phyloP scores from a whole-genome alignment of 2,888 invertebrate genomes.

The Cyrtodaria siliqua region DNA sequence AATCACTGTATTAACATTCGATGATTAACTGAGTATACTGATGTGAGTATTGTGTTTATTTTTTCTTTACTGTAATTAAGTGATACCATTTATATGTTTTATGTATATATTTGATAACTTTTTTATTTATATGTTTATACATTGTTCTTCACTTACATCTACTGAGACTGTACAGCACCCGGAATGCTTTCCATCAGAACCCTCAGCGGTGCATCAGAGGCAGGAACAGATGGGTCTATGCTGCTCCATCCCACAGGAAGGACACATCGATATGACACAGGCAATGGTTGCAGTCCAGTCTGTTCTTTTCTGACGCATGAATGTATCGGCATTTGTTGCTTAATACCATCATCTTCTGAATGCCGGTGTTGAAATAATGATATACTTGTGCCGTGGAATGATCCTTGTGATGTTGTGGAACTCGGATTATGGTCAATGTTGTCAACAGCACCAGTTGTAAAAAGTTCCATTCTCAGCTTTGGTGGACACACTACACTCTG shows the following conservation, averaged over 20 bases:
- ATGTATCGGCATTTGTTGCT: too few relatives aligned
- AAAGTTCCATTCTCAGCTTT: neutral
- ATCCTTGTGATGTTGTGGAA: conserved; percentile 6
- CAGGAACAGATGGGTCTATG: too few relatives aligned
- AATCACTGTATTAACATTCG: too few relatives aligned
- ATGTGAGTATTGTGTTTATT: too few relatives aligned
- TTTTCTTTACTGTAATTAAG: too few relatives aligned
- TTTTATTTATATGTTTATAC: conserved; percentile 4
- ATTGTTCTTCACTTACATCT: neutral
- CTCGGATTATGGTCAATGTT: conserved; percentile 25
- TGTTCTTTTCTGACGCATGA: too few relatives aligned
- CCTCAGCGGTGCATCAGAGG: too few relatives aligned
- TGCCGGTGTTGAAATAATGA: conserved; percentile 5
- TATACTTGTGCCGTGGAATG: conserved; percentile 16
- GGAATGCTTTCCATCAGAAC: neutral
- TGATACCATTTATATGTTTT: too few relatives aligned
- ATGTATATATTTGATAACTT: neutral
- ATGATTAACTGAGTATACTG: too few relatives aligned
- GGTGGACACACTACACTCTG: conserved; percentile 15
- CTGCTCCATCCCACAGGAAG: too few relatives aligned
- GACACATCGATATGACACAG: too few relatives aligned
- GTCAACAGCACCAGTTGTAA: conserved; percentile 15
- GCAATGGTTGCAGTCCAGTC: too few relatives aligned
- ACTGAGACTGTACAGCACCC: neutral
- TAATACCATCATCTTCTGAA: neutral